Evolutionary conservation across 2,888 invertebrate species (phyloP).

Genomic region (Andrena minutula): DNA sequence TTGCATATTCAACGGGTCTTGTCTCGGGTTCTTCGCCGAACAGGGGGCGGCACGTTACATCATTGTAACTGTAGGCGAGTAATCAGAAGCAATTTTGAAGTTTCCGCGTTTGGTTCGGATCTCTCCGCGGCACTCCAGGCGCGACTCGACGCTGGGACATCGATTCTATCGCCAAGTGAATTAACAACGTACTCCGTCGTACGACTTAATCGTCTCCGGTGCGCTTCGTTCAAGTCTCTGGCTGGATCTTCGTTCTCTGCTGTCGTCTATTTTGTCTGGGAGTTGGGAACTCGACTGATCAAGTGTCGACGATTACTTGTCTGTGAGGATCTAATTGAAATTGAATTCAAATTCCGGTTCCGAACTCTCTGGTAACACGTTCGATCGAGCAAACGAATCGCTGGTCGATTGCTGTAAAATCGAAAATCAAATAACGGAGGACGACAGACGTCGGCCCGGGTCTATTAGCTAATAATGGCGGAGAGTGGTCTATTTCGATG

Average conservation of each 20-base stretch:
- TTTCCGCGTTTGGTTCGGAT: slow-evolving; percentile 10
- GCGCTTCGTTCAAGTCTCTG: not conserved
- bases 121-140: not conserved
- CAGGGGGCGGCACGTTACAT: not conserved
- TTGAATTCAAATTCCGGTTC: not conserved
- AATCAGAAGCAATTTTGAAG: slow-evolving; percentile 26
- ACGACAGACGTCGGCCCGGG: slow-evolving; percentile 15
- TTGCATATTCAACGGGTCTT: slow-evolving; percentile 42
- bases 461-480: slow-evolving; percentile 56
- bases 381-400: slow-evolving; percentile 7
- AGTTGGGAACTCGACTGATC: not conserved
- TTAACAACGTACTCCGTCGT: not conserved
- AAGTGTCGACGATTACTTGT: not conserved
- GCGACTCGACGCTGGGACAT: not conserved
- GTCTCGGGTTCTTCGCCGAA: not conserved
- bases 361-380: not conserved
- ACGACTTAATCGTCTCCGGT: not conserved
- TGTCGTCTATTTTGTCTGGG: not conserved
- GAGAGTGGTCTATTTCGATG: slow-evolving; percentile 48
- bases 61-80: slow-evolving; percentile 10
- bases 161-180: not conserved
- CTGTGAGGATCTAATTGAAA: too few relatives aligned
- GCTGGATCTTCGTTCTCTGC: not conserved
- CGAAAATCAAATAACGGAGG: slow-evolving; percentile 35
- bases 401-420: not conserved